Conservation (phyloP, 1,140 invertebrate species). For the Trichonephila inaurata region DNA sequence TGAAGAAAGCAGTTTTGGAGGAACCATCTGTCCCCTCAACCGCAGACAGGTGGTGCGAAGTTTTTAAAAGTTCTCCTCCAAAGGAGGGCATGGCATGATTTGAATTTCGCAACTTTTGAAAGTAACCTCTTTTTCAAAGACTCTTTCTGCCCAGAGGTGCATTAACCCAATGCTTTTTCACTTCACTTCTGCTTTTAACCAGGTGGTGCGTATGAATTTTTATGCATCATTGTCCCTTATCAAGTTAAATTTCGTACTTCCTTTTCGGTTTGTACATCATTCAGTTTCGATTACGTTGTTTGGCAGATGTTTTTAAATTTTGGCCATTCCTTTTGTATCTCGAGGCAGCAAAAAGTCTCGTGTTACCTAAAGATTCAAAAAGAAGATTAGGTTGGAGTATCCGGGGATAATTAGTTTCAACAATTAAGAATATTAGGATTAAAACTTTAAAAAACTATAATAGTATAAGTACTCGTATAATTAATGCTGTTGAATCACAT, state of each 20-base stretch:
- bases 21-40: slow-evolving; percentile 27
- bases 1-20: neutral
- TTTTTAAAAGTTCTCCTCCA: slow-evolving; percentile 8
- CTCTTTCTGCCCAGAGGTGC: neutral
- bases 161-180: neutral
- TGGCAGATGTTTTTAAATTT: neutral
- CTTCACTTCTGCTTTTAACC: neutral
- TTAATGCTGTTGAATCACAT: no score
- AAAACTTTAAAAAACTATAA: no score
- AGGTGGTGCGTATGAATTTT: neutral
- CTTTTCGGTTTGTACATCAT: neutral
- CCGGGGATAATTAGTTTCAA: no score
- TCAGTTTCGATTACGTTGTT: neutral
- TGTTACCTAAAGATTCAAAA: no score
- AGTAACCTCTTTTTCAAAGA: neutral
- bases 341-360: no score
- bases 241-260: neutral
- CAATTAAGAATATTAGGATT: no score
- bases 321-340: neutral
- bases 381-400: no score
- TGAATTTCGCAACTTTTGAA: slow-evolving; percentile 41
- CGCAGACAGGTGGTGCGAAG: slow-evolving; percentile 8
- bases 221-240: neutral
- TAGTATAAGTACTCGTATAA: no score
- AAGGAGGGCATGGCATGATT: slow-evolving; percentile 20